A percentile compares a stretch with the other conserved stretches of the same genome.
Evolutionary conservation across 2,797 vertebrate species (phyloP).

Genomic region (Heteromormyrus szaboi): DNA sequence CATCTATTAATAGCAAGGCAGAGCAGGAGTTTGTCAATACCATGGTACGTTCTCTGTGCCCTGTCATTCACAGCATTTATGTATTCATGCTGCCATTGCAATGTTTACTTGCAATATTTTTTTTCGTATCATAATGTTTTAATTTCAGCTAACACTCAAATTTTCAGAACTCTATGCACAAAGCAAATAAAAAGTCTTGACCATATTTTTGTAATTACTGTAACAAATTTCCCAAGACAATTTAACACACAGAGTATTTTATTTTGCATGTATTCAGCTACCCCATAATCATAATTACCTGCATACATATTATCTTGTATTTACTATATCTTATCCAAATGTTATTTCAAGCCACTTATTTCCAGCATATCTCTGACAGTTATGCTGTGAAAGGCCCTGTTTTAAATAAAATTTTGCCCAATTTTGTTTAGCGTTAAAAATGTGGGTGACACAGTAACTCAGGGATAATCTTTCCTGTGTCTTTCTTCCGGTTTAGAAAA

Average conservation of each 20-base stretch:
- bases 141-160: neutral
- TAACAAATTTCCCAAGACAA: neutral
- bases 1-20: constrained; percentile 50
- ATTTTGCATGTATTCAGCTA: neutral
- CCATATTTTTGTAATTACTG: neutral
- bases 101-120: neutral
- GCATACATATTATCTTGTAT: neutral
- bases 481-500: neutral
- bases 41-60: constrained; percentile 46
- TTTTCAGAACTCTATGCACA: neutral
- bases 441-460: neutral
- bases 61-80: neutral
- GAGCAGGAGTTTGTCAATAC: constrained; percentile 63
- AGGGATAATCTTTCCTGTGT: neutral
- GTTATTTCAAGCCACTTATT: neutral
- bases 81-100: neutral
- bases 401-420: neutral
- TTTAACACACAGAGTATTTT: neutral
- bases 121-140: neutral
- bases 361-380: neutral
- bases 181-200: neutral
- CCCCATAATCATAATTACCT: neutral
- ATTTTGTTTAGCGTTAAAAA: neutral
- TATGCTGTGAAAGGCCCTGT: neutral
- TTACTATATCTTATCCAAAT: neutral